Base-by-base conservation (phyloP, 2,113 vertebrate genomes). In the Brevimyrus niger region DNA sequence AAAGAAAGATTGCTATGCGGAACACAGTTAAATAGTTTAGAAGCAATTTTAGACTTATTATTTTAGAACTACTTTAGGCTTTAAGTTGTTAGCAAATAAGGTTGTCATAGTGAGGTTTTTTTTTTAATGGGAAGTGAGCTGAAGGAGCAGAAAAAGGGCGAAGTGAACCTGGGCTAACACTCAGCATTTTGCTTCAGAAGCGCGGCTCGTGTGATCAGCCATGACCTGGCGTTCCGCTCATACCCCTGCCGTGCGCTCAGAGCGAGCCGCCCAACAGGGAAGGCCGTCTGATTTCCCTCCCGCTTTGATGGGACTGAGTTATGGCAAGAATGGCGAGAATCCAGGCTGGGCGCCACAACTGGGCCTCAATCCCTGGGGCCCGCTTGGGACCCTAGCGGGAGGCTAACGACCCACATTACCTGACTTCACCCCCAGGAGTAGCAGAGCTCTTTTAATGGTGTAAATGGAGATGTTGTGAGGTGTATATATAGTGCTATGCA, bases 271-370 rank as follows among this genome's bases (percentile, higher is more conserved):
- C 76, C 50, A 2, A 38, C 23, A n/a, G 19, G 48, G n/a, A 83
- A 38, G 13, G 21, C 11, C 19, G 69, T 17, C 88, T 19, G 17
- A 47, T 53, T 82, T 55, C 53, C 10, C 50, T 84, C 51, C 31
- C 50, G 6, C 69, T 76, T 69, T 42, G 88, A 53, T 31, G 7
- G 27, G 50, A 50, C 21, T 27, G 31, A 84, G 80, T 51, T 61
- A 58, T 83, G 38, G 88, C 51, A 61, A 80, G 76, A 89, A 89
- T 85, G 76, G 80, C 51, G 55, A 53, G 88, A 89, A 89, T 89
- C 50, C 31, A 53, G 88, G 69, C 69, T 21, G 47, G 4, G 47
- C 17, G 27, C 47, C 88, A 23, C 21, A 38, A 27, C 42, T 17
- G 65, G 65, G 65, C 61, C 21, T 61, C 46, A 15, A 15, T 35